A percentile compares a stretch with the other conserved stretches of the same genome.
phyloP scores from a whole-genome alignment of 2,797 vertebrate genomes.

The Falco cherrug region DNA sequence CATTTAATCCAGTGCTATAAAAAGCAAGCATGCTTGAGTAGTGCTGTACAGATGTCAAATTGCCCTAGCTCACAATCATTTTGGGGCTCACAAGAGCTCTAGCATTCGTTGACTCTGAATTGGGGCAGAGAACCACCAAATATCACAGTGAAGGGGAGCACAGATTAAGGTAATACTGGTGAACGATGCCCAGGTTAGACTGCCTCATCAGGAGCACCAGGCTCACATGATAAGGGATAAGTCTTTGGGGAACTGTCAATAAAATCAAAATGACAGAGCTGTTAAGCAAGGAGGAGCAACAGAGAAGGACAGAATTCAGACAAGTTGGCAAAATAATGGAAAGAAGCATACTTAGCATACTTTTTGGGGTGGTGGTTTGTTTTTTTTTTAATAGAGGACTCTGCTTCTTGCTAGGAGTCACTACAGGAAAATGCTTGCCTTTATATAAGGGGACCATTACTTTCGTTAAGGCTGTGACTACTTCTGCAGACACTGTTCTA shows the following conservation, averaged over 20 bases:
- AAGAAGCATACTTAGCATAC: background rate
- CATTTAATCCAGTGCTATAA: background rate
- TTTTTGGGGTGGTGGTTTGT: too few relatives aligned
- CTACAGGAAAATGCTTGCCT: background rate
- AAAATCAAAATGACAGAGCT: background rate
- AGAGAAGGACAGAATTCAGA: background rate
- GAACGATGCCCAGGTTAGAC: background rate
- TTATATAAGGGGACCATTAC: background rate
- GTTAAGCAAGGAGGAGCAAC: background rate
- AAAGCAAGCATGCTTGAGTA: background rate
- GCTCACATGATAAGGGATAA: accelerated
- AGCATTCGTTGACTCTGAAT: background rate
- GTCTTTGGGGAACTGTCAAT: background rate
- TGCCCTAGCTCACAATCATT: background rate
- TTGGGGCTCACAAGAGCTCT: background rate
- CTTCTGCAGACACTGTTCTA: background rate
- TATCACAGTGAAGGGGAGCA: background rate
- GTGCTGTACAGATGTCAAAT: background rate
- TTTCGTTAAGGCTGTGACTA: background rate
- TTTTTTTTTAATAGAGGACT: background rate
- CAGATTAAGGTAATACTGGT: background rate
- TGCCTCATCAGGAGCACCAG: background rate
- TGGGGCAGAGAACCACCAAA: background rate
- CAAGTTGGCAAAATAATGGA: background rate
- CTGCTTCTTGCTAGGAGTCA: background rate